phyloP scores from a whole-genome alignment of 2,797 vertebrate species.

The Lutjanus argentimaculatus region DNA sequence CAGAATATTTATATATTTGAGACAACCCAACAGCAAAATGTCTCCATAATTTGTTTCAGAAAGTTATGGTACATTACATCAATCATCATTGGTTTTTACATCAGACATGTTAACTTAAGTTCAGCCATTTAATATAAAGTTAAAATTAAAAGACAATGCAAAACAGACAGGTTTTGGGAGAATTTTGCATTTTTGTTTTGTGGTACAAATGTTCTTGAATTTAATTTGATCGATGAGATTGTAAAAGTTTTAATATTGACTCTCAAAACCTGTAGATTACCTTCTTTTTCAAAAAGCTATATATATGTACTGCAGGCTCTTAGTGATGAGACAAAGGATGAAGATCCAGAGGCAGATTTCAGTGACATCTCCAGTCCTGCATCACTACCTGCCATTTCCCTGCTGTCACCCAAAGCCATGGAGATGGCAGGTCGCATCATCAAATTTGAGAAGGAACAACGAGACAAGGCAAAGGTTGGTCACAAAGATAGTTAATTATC shows the following conservation, averaged over 20 bases:
- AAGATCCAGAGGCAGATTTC: conserved; percentile 40
- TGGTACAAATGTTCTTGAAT: not conserved
- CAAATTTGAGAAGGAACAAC: conserved; percentile 88
- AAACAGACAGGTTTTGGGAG: not conserved
- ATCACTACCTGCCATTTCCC: conserved; percentile 53
- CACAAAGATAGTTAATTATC: not conserved
- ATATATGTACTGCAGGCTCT: conserved; percentile 22
- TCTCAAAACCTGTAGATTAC: not conserved
- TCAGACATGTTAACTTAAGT: too few species aligned
- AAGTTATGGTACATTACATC: not conserved
- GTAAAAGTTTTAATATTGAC: not conserved
- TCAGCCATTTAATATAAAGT: not conserved
- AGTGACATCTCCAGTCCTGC: conserved; percentile 41
- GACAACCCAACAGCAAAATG: not conserved
- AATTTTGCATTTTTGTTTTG: not conserved
- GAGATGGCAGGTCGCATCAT: conserved; percentile 89
- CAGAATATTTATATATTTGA: not conserved
- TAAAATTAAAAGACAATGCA: not conserved
- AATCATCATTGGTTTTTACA: too few species aligned
- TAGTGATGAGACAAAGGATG: conserved; percentile 42
- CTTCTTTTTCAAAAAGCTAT: not conserved
- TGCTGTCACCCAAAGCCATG: conserved; percentile 86
- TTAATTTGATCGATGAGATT: not conserved
- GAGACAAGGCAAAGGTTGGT: conserved; percentile 89
- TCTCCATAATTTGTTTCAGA: not conserved